Conservation (phyloP, 1,140 invertebrate species). For the Drosophila pandora region DNA sequence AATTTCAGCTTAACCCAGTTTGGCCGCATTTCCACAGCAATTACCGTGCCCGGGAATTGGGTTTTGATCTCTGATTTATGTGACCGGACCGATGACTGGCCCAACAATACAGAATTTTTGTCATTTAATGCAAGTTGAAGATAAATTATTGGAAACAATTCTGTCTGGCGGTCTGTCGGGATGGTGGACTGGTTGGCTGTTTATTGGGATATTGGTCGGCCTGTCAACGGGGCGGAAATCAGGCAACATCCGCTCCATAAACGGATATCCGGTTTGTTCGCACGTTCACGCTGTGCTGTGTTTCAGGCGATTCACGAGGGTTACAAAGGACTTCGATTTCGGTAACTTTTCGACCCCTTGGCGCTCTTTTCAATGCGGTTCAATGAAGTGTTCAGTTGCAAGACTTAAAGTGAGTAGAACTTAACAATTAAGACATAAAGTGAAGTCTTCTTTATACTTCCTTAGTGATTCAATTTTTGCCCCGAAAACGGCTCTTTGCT, state of each 20-base stretch:
- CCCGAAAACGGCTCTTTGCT: no score
- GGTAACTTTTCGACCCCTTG: background rate
- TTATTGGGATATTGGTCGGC: constrained; percentile 30
- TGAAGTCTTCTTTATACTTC: no score
- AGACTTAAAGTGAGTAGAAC: background rate
- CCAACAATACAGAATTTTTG: constrained; percentile 59
- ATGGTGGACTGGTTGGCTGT: background rate
- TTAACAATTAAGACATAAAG: background rate
- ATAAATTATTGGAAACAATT: constrained; percentile 70
- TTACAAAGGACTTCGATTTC: constrained; percentile 26
- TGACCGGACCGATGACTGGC: constrained; percentile 25
- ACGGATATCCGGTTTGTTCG: constrained; percentile 75
- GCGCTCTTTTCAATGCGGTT: background rate
- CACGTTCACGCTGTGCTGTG: constrained; percentile 69
- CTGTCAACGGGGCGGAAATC: constrained; percentile 73
- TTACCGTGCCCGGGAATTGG: constrained; percentile 46
- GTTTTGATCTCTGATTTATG: constrained; percentile 62
- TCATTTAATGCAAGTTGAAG: constrained; percentile 71
- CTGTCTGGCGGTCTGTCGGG: constrained; percentile 2
- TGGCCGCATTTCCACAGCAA: constrained; percentile 63
- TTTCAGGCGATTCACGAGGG: background rate
- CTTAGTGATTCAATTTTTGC: no score
- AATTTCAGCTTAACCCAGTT: constrained; percentile 77
- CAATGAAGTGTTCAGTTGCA: background rate
- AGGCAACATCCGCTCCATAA: constrained; percentile 77